Evolutionary conservation across 2,797 vertebrate species (phyloP), one percentile per base, ranked within the genome.

Genomic region (Chromobotia macracanthus): DNA sequence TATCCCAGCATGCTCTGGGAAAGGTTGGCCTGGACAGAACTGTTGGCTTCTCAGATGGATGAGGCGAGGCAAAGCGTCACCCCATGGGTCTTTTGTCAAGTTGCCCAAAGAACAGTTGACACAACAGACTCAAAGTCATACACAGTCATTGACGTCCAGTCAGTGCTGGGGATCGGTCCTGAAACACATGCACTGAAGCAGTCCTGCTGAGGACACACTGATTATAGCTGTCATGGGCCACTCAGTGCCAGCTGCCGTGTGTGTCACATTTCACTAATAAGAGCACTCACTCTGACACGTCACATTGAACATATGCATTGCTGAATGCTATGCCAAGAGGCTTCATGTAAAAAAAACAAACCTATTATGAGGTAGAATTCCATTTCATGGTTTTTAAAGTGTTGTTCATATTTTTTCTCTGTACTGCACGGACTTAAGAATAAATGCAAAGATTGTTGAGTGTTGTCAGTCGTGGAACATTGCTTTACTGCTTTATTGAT

Each of bases 11-110:
- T 94, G 93, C 94, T 90, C 91, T 92, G 94, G 93, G 94, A 90
- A 87, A 91, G 89, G 88, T 94, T 94, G 93, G 89, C 95, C 95
- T 96, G 96, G 95, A 95, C 86, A 79, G 87, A 95, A 96, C 93
- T 95, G 96, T 89, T 83, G 86, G 86, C 88, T 85, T 86, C 91
- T 92, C 90, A 90, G 87, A 90, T 90, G 88, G 88, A 86, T 88
- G 87, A 84, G 77, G 10, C 83, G 88, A 89, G 87, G 89, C 89
- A 87, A 91, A 89, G 87, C 86, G 82, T 90, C 81, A 56, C 88
- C 92, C 87, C 61, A 44, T 64, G 89, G 88, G 87, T 75, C 86
- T 90, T 86, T 92, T 90, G 89, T 93, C 80, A 75, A 55, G 35
- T 28, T 68, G 60, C 50, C 80, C 66, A 0, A 77, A 86, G 80